Evolutionary conservation across 2,113 vertebrate genomes (phyloP).

Genomic region (Spea bombifrons): DNA sequence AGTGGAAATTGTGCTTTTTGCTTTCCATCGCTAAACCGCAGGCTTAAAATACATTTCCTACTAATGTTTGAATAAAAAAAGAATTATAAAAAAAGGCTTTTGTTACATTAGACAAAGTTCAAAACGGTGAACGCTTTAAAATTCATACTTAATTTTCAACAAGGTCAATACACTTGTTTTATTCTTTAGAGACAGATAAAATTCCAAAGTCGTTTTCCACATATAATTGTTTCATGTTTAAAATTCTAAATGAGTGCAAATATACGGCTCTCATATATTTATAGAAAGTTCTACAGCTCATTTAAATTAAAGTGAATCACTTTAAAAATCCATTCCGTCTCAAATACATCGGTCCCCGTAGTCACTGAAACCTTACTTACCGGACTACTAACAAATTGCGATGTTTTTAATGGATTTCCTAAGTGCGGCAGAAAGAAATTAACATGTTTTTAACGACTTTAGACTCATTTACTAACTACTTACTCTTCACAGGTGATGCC

Average conservation of each 20-base stretch:
- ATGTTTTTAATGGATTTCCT: not conserved
- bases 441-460: not conserved
- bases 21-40: too few relatives aligned
- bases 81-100: not conserved
- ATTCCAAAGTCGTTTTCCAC: conserved; percentile 26
- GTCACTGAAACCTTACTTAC: not conserved
- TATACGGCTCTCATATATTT: not conserved
- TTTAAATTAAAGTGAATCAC: not conserved
- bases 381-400: not conserved
- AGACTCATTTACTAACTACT: too few relatives aligned
- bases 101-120: conserved; percentile 8
- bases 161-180: conserved; percentile 38
- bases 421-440: not conserved
- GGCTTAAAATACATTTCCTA: not conserved
- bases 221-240: conserved; percentile 22
- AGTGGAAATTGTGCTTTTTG: too few relatives aligned
- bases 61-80: not conserved
- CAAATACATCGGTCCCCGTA: not conserved
- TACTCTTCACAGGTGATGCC: too few relatives aligned
- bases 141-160: conserved; percentile 19
- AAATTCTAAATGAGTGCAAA: conserved; percentile 17
- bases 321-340: not conserved
- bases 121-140: not conserved
- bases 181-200: conserved; percentile 33
- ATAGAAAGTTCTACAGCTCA: not conserved